A percentile compares a stretch with the other conserved stretches of the same genome.
Conservation (phyloP, 2,888 invertebrate genomes). For the Baronia brevicornis region DNA sequence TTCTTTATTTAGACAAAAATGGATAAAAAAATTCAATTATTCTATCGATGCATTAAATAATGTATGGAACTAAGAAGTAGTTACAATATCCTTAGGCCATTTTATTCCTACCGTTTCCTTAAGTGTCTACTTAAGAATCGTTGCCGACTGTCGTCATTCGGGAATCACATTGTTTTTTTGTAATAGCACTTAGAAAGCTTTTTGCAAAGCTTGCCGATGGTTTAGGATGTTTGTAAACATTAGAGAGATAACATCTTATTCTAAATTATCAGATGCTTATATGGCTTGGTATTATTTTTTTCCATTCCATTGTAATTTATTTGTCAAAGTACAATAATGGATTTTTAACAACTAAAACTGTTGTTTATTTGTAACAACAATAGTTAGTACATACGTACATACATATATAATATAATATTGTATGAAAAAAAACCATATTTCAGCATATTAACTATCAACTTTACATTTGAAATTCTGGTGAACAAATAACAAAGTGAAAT, state of each 20-base stretch:
- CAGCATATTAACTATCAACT: too few relatives aligned
- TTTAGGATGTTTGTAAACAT: conserved; percentile 40
- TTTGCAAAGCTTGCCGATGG: conserved; percentile 22
- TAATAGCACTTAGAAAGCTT: conserved; percentile 3
- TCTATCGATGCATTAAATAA: too few relatives aligned
- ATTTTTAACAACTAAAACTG: too few relatives aligned
- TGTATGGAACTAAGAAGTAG: conserved; percentile 41
- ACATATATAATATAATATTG: too few relatives aligned
- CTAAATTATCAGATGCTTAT: conserved; percentile 7
- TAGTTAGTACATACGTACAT: too few relatives aligned
- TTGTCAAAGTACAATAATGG: too few relatives aligned
- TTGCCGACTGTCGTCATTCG: conserved; percentile 27
- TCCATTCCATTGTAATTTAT: not conserved
- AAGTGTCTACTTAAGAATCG: conserved; percentile 30
- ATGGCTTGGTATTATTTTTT: not conserved
- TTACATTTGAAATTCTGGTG: too few relatives aligned
- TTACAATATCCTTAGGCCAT: conserved; percentile 47
- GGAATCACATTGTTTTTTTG: conserved; percentile 12
- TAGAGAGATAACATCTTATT: conserved; percentile 38
- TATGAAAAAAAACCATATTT: too few relatives aligned
- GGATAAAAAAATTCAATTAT: too few relatives aligned
- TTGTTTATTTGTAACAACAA: too few relatives aligned
- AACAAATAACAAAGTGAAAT: too few relatives aligned
- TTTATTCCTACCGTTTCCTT: conserved; percentile 34
- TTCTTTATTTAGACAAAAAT: too few relatives aligned